phyloP scores from a whole-genome alignment of 2,113 vertebrate genomes.

The Petaurus breviceps region DNA sequence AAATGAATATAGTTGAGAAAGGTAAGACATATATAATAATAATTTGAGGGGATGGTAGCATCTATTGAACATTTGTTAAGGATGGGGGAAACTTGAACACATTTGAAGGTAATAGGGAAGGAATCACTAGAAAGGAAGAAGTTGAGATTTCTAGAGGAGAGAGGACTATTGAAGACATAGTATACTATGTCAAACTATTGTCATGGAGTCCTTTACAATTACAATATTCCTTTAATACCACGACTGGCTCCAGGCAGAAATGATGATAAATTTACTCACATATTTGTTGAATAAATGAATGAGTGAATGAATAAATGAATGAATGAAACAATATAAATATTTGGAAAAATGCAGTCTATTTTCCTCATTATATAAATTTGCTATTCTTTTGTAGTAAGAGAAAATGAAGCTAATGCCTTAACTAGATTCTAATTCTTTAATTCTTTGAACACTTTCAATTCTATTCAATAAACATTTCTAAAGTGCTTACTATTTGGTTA shows the following conservation, averaged over 20 bases:
- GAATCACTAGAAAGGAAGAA: neutral
- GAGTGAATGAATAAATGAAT: too few relatives aligned
- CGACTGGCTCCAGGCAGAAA: slow-evolving; percentile 26
- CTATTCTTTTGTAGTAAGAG: slow-evolving; percentile 24
- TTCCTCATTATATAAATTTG: slow-evolving; percentile 61
- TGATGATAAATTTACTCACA: slow-evolving; percentile 7
- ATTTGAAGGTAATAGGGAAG: neutral
- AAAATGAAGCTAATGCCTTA: slow-evolving; percentile 62
- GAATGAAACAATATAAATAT: neutral
- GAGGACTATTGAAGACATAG: neutral
- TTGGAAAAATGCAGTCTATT: slow-evolving; percentile 12
- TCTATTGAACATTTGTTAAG: too few relatives aligned
- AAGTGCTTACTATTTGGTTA: neutral
- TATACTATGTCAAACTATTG: neutral
- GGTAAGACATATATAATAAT: too few relatives aligned
- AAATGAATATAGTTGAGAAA: too few relatives aligned
- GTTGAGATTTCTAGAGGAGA: neutral
- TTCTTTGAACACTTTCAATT: slow-evolving; percentile 55
- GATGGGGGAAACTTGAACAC: too few relatives aligned
- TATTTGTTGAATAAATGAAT: neutral
- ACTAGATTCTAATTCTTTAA: slow-evolving; percentile 31
- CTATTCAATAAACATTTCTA: neutral
- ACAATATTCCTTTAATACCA: slow-evolving; percentile 22
- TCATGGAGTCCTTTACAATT: slow-evolving; percentile 17
- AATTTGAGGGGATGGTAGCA: too few relatives aligned